Percentiles rank a stretch among this genome's conserved stretches.
Evolutionary conservation across 2,797 vertebrate species (phyloP).

Genomic region (Micropoecilia bifurca): DNA sequence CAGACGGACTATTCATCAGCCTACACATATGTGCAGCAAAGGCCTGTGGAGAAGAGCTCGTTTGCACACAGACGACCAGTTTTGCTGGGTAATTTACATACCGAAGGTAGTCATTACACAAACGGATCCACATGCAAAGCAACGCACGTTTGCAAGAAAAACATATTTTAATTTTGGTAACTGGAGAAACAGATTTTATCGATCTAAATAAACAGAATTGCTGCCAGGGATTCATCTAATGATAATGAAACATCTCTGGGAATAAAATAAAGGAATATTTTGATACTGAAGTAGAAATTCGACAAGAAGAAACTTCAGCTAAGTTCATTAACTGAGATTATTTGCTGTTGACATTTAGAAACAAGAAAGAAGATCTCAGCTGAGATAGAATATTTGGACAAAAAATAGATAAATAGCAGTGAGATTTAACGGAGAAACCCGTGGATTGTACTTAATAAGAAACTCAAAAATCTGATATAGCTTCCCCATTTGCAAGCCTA

Average conservation of each 20-base stretch:
- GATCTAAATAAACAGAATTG: background rate
- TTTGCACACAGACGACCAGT: slow-evolving; percentile 57
- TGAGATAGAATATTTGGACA: background rate
- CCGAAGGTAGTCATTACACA: slow-evolving; percentile 66
- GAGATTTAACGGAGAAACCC: background rate
- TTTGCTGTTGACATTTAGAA: background rate
- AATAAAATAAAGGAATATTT: background rate
- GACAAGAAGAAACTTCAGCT: background rate
- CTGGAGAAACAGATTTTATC: background rate
- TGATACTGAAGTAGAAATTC: background rate
- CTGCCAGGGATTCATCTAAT: background rate
- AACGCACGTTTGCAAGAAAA: background rate
- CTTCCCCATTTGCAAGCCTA: background rate
- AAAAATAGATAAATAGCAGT: background rate
- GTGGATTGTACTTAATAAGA: background rate
- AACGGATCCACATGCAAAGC: slow-evolving; percentile 47
- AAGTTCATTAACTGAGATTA: background rate
- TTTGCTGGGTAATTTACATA: slow-evolving; percentile 69
- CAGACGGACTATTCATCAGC: slow-evolving; percentile 76
- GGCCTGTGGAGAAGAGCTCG: slow-evolving; percentile 50
- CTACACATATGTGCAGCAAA: slow-evolving; percentile 69
- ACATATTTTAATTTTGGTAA: background rate
- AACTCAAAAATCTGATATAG: background rate
- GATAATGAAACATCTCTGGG: background rate
- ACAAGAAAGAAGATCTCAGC: background rate